Base-by-base conservation (phyloP, 1,140 invertebrate species). In the Zaprionus lachaisei region DNA sequence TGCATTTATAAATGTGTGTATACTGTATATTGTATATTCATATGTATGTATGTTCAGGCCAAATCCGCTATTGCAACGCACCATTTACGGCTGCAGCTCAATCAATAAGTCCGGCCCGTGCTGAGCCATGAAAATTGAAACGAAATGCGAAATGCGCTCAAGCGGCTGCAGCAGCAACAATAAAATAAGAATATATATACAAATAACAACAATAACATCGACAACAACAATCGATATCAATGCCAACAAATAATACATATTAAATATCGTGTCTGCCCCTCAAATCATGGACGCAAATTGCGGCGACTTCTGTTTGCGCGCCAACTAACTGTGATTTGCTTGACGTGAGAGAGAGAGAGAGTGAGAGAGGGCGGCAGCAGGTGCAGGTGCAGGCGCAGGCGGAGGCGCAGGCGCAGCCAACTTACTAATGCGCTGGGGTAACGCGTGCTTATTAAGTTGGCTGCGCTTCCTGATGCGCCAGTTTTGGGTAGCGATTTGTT, bases 51-150 rank as follows among this genome's bases (percentile, higher is more conserved):
- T 37, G 24, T 31, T 5, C 49, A 31, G 38, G 44, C 41, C 44
- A 60, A 71, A 76, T 71, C 68, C 60, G 20, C 47, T 24, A 44
- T 51, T 54, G 54, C 34, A 44, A 24, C 69, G 64, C 61, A 34
- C 75, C 75, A 77, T 77, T 77, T 76, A 76, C 68, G 77, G 77
- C 61, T 79, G 68, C 73, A 77, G 62, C 62, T 74, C 69, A 68
- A 72, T 77, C 74, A 67, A 77, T 75, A 74, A 69, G 65, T 79
- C 72, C 70, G 69, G 49, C 57, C 41, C 66, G 70, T 62, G 49
- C 57, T 57, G 61, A 74, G 51, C 73, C 62, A 68, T 72, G 62
- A 76, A 79, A 70, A 76, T 49, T 66, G 47, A 79, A 64, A 74
- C 67, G 67, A 74, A 74, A 73, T 73, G 57, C 67, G 67, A 74